Percentiles rank a stretch among this genome's conserved stretches.
Conservation (phyloP, 2,797 vertebrate genomes). For the Parauchenoglanis ngamensis region DNA sequence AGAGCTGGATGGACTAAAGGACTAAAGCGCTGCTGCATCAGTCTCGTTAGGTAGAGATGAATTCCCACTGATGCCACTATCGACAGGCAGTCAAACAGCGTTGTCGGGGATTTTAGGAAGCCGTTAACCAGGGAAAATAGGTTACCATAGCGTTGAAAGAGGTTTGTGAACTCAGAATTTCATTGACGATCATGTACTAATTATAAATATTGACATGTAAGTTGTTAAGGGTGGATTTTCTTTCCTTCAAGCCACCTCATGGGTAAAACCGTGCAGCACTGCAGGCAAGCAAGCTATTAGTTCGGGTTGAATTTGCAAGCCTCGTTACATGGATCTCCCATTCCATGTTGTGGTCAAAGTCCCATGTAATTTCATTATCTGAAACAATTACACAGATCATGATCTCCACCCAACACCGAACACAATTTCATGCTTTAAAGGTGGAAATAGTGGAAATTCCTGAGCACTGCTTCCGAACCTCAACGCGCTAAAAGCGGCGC, state of each 20-base stretch:
- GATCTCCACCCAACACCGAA: neutral
- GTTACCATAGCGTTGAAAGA: neutral
- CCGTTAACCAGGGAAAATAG: neutral
- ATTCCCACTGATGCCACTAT: neutral
- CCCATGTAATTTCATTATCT: constrained; percentile 17
- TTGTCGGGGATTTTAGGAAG: neutral
- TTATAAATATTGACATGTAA: neutral
- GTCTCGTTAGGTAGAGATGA: neutral
- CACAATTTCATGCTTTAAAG: neutral
- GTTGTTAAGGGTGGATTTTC: neutral
- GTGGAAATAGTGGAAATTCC: neutral
- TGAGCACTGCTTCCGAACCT: neutral
- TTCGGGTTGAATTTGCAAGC: too few species aligned
- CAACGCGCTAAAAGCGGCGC: neutral
- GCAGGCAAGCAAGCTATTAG: neutral
- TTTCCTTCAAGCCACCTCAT: neutral
- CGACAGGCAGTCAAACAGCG: neutral
- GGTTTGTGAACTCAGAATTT: neutral
- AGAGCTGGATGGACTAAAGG: neutral
- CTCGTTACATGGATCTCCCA: neutral
- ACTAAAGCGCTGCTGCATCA: neutral
- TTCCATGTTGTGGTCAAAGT: neutral
- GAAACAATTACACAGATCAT: neutral
- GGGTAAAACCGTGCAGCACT: neutral
- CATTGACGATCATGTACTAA: neutral